A percentile compares a stretch with the other conserved stretches of the same genome.
These are phyloP conservation scores for Hypomesus transpacificus DNA, from an alignment of 2,113 vertebrate genomes.

Conservation along the genomic window DNA sequence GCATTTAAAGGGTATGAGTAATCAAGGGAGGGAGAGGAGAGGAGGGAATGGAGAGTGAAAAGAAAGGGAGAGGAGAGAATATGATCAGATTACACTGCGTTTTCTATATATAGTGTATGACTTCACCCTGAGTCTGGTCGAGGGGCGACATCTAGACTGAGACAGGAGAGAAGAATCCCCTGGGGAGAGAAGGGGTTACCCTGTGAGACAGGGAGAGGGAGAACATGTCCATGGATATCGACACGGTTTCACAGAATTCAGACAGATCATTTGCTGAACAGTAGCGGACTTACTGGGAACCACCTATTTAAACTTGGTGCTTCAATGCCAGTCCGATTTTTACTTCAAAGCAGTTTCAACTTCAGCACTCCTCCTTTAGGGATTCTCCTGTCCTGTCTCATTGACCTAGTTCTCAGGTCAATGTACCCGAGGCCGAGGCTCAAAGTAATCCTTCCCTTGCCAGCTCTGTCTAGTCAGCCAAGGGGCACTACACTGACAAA, in stretches of 20 bases:
- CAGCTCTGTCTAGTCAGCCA: slow-evolving; percentile 30
- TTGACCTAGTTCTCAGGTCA: slow-evolving; percentile 33
- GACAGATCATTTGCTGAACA: background rate
- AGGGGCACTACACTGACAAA: slow-evolving; percentile 27
- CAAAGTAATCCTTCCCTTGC: slow-evolving; percentile 37
- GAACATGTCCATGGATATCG: slow-evolving; percentile 15
- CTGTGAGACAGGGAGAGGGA: background rate
- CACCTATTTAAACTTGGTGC: background rate
- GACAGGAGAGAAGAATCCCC: background rate
- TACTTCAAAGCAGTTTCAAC: background rate
- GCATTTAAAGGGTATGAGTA: background rate
- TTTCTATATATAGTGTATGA: slow-evolving; percentile 43
- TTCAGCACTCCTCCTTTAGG: background rate
- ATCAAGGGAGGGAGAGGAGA: background rate
- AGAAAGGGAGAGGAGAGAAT: background rate
- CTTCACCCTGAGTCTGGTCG: slow-evolving; percentile 15
- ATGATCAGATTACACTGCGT: slow-evolving; percentile 40
- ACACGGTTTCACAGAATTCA: slow-evolving; percentile 10
- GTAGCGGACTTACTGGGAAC: too few relatives aligned
- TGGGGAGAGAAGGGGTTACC: background rate
- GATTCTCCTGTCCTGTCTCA: background rate
- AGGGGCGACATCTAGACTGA: slow-evolving; percentile 9
- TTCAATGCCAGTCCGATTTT: background rate
- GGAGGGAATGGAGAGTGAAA: slow-evolving; percentile 28
- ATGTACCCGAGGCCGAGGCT: slow-evolving; percentile 3